phyloP scores from a whole-genome alignment of 64 coral and sea anemone species.

The Dendrophyllia cribrosa region DNA sequence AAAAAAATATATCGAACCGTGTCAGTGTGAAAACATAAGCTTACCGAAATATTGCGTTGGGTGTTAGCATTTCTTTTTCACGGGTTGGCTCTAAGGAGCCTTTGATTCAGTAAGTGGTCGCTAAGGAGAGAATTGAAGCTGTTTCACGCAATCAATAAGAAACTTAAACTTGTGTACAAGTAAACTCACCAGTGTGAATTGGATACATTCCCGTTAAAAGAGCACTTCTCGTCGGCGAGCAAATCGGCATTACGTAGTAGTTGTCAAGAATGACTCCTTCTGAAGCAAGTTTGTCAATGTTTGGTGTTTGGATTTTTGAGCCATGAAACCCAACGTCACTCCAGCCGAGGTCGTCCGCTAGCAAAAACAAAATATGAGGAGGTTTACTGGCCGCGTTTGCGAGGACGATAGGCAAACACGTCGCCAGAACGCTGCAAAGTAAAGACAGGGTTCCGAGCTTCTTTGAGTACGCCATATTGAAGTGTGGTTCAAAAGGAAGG shows the following conservation, averaged over 20 bases:
- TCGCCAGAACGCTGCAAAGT: neutral
- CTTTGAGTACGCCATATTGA: neutral
- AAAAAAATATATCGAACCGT: no score
- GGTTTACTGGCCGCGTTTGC: neutral
- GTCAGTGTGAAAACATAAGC: no score
- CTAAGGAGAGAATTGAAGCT: no score
- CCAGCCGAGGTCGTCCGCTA: slow-evolving; percentile 68
- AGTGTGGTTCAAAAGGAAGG: no score
- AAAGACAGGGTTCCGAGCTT: neutral
- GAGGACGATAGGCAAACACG: neutral
- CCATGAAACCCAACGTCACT: slow-evolving; percentile 70
- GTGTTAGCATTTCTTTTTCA: no score
- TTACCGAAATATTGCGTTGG: no score
- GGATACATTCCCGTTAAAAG: slow-evolving; percentile 58
- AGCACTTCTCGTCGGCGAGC: slow-evolving; percentile 47
- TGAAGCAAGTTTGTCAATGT: slow-evolving; percentile 55
- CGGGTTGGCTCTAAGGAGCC: no score
- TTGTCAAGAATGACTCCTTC: slow-evolving; percentile 54
- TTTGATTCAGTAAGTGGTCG: no score
- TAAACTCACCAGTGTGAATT: slow-evolving; percentile 47
- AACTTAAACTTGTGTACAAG: neutral
- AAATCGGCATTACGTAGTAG: slow-evolving; percentile 67
- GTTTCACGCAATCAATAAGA: no score
- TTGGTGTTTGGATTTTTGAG: slow-evolving; percentile 52
- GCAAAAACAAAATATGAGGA: slow-evolving; percentile 42